Evolutionary conservation across 2,797 vertebrate species (phyloP).

Genomic region (Antrozous pallidus): DNA sequence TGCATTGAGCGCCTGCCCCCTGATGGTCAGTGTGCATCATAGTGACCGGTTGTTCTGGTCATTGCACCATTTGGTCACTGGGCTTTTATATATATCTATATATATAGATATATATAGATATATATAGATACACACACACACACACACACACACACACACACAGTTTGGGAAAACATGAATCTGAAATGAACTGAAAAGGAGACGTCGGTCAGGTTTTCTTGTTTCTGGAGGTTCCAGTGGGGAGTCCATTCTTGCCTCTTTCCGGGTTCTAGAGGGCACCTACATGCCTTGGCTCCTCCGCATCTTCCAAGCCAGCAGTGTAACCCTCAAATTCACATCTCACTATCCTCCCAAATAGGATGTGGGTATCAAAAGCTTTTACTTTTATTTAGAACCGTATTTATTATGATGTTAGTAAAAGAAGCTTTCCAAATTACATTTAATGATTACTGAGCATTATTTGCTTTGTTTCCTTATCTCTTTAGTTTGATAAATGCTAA

Average conservation of each 20-base stretch:
- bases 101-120: too few relatives aligned
- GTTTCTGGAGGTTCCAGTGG: background rate
- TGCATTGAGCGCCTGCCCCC: too few relatives aligned
- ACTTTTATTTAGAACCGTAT: background rate
- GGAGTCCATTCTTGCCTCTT: background rate
- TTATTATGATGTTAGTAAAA: constrained; percentile 38
- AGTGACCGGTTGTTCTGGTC: too few relatives aligned
- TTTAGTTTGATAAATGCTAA: constrained; percentile 40
- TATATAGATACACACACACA: too few relatives aligned
- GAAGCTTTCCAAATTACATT: constrained; percentile 44
- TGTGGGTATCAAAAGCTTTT: background rate
- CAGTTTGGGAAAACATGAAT: background rate
- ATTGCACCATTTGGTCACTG: too few relatives aligned
- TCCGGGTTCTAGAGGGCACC: background rate
- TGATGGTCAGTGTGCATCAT: too few relatives aligned
- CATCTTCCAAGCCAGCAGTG: background rate
- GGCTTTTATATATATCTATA: too few relatives aligned
- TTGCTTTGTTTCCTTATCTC: background rate
- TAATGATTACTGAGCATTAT: constrained; percentile 10
- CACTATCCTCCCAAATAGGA: background rate
- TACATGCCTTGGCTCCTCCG: background rate
- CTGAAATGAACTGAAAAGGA: background rate
- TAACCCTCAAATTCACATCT: background rate
- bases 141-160: too few relatives aligned
- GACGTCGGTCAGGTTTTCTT: background rate